phyloP scores from a whole-genome alignment of 2,797 vertebrate species.

The Galago senegalensis region DNA sequence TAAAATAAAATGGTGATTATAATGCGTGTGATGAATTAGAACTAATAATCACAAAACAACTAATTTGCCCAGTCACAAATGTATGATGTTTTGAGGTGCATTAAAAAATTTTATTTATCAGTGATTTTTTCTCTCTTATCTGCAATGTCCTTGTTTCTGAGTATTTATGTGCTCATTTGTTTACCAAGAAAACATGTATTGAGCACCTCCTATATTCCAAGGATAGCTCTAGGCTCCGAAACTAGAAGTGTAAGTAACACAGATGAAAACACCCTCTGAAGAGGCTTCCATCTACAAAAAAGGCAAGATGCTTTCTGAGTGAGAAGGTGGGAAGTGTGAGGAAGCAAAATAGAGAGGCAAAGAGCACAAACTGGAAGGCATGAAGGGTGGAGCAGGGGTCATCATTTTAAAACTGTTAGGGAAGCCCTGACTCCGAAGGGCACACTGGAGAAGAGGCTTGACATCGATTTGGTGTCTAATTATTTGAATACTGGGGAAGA shows the following conservation, averaged over 20 bases:
- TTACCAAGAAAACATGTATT: not conserved
- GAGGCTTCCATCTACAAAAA: not conserved
- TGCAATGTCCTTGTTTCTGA: not conserved
- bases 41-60: not conserved
- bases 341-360: not conserved
- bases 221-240: not conserved
- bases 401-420: not conserved
- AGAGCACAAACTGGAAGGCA: accelerated
- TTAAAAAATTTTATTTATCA: not conserved
- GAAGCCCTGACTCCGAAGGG: not conserved
- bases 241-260: not conserved
- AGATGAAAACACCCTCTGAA: not conserved
- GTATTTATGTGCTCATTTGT: not conserved
- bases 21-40: not conserved
- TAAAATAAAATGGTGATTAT: slow-evolving; percentile 16
- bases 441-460: not conserved
- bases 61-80: not conserved
- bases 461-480: not conserved
- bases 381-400: not conserved
- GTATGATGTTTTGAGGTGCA: not conserved
- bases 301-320: not conserved
- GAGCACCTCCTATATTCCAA: not conserved
- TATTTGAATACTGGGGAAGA: accelerated
- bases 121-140: not conserved
- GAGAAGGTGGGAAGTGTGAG: not conserved